A percentile compares a stretch with the other conserved stretches of the same genome.
phyloP scores from a whole-genome alignment of 2,797 vertebrate species.

The Rhabdomys pumilio region DNA sequence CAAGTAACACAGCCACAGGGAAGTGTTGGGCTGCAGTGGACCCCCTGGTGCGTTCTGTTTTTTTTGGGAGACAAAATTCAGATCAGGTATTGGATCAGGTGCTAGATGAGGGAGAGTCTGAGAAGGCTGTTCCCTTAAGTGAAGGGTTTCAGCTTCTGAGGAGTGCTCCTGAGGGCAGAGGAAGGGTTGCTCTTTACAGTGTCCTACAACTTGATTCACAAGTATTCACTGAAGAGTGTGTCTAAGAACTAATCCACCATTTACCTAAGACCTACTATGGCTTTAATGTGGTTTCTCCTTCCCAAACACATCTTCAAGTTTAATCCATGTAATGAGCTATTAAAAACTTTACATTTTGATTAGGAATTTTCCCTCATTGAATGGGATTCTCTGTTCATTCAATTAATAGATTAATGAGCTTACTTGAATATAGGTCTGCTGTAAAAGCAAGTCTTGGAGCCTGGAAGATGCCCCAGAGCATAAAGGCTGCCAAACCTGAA shows the following conservation, averaged over 20 bases:
- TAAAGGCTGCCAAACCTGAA: not conserved
- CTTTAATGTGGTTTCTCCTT: not conserved
- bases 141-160: not conserved
- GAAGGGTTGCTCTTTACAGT: not conserved
- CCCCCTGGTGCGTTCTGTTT: not conserved
- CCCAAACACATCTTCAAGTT: not conserved
- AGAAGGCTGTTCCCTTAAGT: not conserved
- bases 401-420: not conserved
- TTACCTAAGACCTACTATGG: not conserved
- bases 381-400: not conserved
- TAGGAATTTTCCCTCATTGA: not conserved
- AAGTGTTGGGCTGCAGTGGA: fast-evolving
- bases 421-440: not conserved
- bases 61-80: fast-evolving
- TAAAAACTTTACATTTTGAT: not conserved
- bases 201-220: not conserved
- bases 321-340: not conserved
- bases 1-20: fast-evolving
- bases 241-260: too few species aligned
- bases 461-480: not conserved
- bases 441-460: not conserved
- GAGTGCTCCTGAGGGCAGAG: not conserved
- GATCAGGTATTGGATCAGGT: not conserved
- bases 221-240: not conserved
- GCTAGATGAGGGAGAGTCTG: fast-evolving